Evolutionary conservation across 2,797 vertebrate genomes (phyloP), one percentile per base, ranked within the genome.

Genomic region (Sternotherus odoratus): DNA sequence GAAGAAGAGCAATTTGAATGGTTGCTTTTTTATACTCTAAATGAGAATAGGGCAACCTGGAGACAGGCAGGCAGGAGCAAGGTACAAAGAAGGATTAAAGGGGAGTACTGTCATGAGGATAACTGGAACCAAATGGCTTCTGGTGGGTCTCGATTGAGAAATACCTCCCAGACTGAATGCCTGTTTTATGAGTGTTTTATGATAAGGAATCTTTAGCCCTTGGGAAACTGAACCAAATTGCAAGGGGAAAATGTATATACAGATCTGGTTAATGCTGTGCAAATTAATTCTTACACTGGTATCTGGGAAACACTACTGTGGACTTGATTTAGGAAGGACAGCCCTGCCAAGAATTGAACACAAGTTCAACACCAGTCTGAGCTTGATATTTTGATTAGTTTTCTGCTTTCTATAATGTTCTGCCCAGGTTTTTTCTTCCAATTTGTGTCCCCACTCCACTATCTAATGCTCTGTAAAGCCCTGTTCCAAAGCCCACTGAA

Each of bases 361-460:
- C 48, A 51, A 66, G 86, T 91, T 92, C 77, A 93, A 63, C 89
- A 83, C 77, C 86, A 79, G 66, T 79, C 91, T 4, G 50, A 63
- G 77, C 57, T 85, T 93, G 90, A 82, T 82, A 57, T 80, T 91
- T 87, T n/a, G 36, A 77, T 49, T 81, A 94, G 78, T 26, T 33
- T 17, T 12, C 77, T 69, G 3, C 39, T 94, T 74, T 86, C 57
- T 81, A 33, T 50, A 79, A 49, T 0, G 0, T 17, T 12, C 74
- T 78, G 53, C 43, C 53, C 48, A 74, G 33, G 33, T 66, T 66
- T 66, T 66, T 17, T 66, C 60, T 17, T 74, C 0, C 0, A 8
- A 66, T 81, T 88, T 87, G 69, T 9, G 28, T 78, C 43, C 26
- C 72, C 0, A 5, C 30, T 12, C 23, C 21, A 36, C 24, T 43